Evolutionary conservation across 2,113 vertebrate species (phyloP), one percentile per base, ranked within the genome.

Genomic region (Seriola dumerili): DNA sequence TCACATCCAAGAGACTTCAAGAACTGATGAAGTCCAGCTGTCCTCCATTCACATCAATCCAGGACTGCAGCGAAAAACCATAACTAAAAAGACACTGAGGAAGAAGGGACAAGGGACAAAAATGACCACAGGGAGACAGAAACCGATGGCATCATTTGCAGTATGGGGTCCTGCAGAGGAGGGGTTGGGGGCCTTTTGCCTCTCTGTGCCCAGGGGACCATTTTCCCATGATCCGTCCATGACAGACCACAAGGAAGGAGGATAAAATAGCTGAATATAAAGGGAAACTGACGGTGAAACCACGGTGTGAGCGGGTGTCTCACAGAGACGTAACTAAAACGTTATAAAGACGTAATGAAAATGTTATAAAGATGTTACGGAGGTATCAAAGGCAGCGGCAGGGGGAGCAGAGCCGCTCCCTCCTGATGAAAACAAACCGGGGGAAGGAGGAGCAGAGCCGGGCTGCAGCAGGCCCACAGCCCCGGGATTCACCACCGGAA

Each of bases 331-430:
- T 44, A 14, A 40, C 40, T 8, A 40, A 40, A 21, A 10, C 2
- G 19, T 21, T n/a, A 2, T 21, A 21, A 8, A 10, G 19, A n/a
- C 8, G 52, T 21, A 36, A 36, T 36, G 6, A 6, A 36, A 3
- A 36, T 36, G 34, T 36, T 36, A 42, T 42, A 2, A 1, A 2
- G 55, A 25, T 14, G 4, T 58, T 58, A 2, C 1, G 10, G 29
- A 19, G 58, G 34, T 5, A 5, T 8, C 59, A 0, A 3, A 11
- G 16, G 17, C 59, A 11, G 40, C 23, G 1, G 25, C 29, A 7
- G 59, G 63, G 76, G 82, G 64, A 46, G 85, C 32, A 68, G 85
- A 78, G 88, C 89, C 91, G 84, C 91, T 91, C 91, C 89, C 89
- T 91, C 55, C 80, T 52, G 69, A 72, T 85, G 79, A 88, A 86